Evolutionary conservation across 2,888 invertebrate species (phyloP), one percentile per base, ranked within the genome.

Genomic region (Mythimna loreyi): DNA sequence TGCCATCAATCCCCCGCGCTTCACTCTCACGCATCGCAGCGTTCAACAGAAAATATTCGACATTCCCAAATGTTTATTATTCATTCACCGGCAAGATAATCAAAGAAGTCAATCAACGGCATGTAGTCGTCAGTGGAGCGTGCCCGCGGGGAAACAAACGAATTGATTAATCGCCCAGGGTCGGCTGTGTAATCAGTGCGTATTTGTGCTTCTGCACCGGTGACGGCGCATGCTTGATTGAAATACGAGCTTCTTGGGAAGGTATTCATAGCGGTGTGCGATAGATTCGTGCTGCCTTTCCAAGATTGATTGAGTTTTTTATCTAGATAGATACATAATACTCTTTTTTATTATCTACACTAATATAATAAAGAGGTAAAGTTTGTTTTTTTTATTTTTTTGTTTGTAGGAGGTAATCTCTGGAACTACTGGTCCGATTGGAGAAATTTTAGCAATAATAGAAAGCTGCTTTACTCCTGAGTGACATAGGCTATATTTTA

Each of bases 71-170:
- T 82, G 83, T 84, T 87, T 85, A 82, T 82, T 86, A 85, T 85
- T 85, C 88, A 88, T 88, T 80, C 86, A 85, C 85, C 80, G 84
- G 81, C 80, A 79, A 78, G 81, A 81, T 87, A 86, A 85, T 87
- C 90, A 89, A 87, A 87, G 85, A 83, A 88, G 87, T 87, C 87
- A 87, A 89, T 88, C 87, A 83, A 78, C 58, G 75, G 75, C 79
- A 77, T 72, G 73, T 80, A 83, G 78, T 81, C 76, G 80, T 80
- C 85, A 78, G 72, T 82, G 83, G 78, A 85, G 86, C 85, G 67
- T 77, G 83, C 83, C 75, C 87, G 82, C 78, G 70, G 85, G 84
- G 84, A 85, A 87, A 87, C 87, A 87, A 89, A 87, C 86, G 78
- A 80, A 75, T 85, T 88, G 89, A 89, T 89, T 87, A 87, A 85